Percentiles rank a stretch among this genome's conserved stretches.
phyloP scores from a whole-genome alignment of 1,140 invertebrate species.

The Lutraria rhynchaena region DNA sequence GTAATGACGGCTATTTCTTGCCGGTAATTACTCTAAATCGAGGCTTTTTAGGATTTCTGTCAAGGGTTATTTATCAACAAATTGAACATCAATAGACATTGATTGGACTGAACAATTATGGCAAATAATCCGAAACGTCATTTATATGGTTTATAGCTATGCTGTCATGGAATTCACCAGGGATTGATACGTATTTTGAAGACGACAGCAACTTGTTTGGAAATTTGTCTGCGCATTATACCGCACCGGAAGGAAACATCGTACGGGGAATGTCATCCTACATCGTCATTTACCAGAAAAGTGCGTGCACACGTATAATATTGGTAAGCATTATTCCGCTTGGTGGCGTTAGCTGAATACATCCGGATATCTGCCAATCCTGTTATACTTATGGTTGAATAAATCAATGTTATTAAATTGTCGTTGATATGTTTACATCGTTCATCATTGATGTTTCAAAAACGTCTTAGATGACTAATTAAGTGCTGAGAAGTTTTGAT shows the following conservation, averaged over 20 bases:
- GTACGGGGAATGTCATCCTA: not conserved
- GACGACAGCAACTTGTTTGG: conserved; percentile 26
- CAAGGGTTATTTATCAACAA: conserved; percentile 40
- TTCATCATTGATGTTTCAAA: no score
- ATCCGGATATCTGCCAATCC: no score
- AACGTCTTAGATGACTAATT: no score
- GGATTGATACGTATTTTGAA: conserved; percentile 23
- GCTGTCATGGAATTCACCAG: conserved; percentile 34
- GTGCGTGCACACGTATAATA: no score
- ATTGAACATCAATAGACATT: conserved; percentile 26
- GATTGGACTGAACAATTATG: conserved; percentile 23
- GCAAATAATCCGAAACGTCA: conserved; percentile 30
- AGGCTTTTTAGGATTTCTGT: conserved; percentile 3
- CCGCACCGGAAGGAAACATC: conserved; percentile 33
- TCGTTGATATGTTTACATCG: no score
- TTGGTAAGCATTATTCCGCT: no score
- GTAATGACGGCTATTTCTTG: conserved; percentile 33
- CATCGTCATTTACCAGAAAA: not conserved
- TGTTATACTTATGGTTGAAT: no score
- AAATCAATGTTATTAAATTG: no score
- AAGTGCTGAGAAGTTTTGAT: no score
- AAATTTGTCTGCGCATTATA: conserved; percentile 24
- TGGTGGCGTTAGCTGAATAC: no score
- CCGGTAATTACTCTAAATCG: conserved; percentile 37
- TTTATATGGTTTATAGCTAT: conserved; percentile 37